A percentile compares a stretch with the other conserved stretches of the same genome.
Evolutionary conservation across 2,797 vertebrate species (phyloP).

Genomic region (Micrastur ruficollis): DNA sequence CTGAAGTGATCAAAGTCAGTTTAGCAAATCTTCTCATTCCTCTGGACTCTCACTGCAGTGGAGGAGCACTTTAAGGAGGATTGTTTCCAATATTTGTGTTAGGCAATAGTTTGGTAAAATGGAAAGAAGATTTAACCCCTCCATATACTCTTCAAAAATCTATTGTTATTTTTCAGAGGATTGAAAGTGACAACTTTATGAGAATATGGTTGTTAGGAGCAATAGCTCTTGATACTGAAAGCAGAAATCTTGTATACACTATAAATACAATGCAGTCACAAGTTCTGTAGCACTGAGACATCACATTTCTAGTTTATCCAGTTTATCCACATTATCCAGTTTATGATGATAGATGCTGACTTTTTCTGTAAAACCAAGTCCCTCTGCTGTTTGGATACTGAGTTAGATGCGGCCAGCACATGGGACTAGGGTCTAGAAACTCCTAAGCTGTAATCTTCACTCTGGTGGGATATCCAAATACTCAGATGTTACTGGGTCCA

Average conservation of each 20-base stretch:
- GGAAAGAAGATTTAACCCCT: too few relatives aligned
- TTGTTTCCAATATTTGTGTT: too few relatives aligned
- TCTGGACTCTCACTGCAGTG: too few relatives aligned
- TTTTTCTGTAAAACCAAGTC: not conserved
- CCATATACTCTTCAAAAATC: too few relatives aligned
- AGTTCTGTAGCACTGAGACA: not conserved
- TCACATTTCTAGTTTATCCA: not conserved
- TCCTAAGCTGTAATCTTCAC: not conserved
- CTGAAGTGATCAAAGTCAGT: too few relatives aligned
- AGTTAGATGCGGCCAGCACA: not conserved
- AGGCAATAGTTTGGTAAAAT: too few relatives aligned
- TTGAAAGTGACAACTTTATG: too few relatives aligned
- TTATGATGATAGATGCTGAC: not conserved
- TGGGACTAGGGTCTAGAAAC: not conserved
- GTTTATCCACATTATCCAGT: not conserved
- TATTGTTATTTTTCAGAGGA: too few relatives aligned
- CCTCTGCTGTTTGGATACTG: not conserved
- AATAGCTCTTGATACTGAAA: not conserved
- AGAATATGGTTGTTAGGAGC: not conserved
- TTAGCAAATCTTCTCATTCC: too few relatives aligned
- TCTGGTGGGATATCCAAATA: not conserved
- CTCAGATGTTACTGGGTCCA: not conserved
- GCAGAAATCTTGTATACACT: not conserved
- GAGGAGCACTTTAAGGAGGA: too few relatives aligned
- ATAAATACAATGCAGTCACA: not conserved